Evolutionary conservation across 2,113 vertebrate species (phyloP).

Genomic region (Hemicordylus capensis): DNA sequence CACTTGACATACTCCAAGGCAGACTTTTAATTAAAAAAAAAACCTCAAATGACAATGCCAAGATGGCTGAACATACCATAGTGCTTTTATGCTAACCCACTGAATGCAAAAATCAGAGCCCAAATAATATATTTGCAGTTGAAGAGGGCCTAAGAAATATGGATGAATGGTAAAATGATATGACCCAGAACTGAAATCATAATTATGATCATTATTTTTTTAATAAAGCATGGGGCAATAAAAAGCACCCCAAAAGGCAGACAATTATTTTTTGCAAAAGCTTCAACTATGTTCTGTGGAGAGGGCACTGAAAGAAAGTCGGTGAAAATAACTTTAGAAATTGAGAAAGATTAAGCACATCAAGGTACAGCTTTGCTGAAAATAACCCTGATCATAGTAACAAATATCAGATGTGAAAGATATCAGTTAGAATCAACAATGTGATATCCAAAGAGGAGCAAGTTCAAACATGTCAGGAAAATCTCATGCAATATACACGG

Average conservation of each 20-base stretch:
- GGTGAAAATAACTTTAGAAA: background rate
- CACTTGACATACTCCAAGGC: constrained; percentile 82
- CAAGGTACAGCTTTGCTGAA: background rate
- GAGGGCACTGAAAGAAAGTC: background rate
- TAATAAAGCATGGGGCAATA: constrained; percentile 9
- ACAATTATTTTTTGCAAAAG: background rate
- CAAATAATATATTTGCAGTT: constrained; percentile 35
- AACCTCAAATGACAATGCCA: constrained; percentile 75
- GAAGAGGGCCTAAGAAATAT: constrained; percentile 26
- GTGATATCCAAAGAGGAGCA: background rate
- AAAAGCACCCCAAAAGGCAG: background rate
- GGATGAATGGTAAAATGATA: constrained; percentile 33
- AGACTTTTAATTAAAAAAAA: constrained; percentile 83
- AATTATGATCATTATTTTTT: background rate
- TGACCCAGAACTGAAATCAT: background rate
- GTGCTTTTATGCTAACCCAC: constrained; percentile 58
- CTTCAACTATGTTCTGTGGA: constrained; percentile 1
- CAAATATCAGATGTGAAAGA: background rate
- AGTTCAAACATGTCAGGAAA: background rate
- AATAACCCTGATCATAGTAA: background rate
- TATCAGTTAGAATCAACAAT: background rate
- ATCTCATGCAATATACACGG: background rate
- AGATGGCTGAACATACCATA: constrained; percentile 69
- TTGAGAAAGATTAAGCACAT: background rate
- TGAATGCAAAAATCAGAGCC: constrained; percentile 21